Evolutionary conservation across 2,888 invertebrate species (phyloP).

Genomic region (Lypha dubia): DNA sequence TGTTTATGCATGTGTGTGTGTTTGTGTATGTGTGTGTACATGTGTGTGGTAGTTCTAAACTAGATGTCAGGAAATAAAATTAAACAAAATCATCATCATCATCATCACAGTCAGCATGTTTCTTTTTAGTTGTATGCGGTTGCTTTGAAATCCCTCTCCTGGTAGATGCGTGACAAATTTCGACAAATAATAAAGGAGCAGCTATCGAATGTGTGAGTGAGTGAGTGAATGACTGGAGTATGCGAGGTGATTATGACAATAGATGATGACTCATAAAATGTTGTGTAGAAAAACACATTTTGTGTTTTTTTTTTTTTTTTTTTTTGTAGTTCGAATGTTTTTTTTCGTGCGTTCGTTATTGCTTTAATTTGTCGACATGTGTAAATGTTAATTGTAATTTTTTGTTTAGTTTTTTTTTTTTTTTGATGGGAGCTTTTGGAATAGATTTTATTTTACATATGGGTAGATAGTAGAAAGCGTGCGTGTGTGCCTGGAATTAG

Average conservation of each 20-base stretch:
- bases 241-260: conserved; percentile 26
- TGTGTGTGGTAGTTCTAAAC: conserved; percentile 31
- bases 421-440: background rate
- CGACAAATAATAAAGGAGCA: conserved; percentile 54
- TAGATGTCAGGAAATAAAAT: conserved; percentile 62
- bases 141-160: conserved; percentile 39
- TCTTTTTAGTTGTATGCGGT: conserved; percentile 26
- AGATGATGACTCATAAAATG: conserved; percentile 6
- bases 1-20: background rate
- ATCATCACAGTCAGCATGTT: conserved; percentile 22
- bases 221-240: no score
- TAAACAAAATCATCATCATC: conserved; percentile 62
- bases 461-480: conserved; percentile 20
- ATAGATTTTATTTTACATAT: conserved; percentile 43
- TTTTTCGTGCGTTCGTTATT: conserved; percentile 34
- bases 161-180: conserved; percentile 68
- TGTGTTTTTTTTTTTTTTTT: background rate
- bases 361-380: conserved; percentile 58
- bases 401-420: background rate
- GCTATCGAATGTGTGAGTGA: background rate
- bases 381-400: conserved; percentile 48
- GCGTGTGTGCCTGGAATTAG: conserved; percentile 21
- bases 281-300: background rate
- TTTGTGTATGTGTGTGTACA: background rate
- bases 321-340: background rate